Base-by-base conservation (phyloP, 2,797 vertebrate species). In the Micromesistius poutassou region DNA sequence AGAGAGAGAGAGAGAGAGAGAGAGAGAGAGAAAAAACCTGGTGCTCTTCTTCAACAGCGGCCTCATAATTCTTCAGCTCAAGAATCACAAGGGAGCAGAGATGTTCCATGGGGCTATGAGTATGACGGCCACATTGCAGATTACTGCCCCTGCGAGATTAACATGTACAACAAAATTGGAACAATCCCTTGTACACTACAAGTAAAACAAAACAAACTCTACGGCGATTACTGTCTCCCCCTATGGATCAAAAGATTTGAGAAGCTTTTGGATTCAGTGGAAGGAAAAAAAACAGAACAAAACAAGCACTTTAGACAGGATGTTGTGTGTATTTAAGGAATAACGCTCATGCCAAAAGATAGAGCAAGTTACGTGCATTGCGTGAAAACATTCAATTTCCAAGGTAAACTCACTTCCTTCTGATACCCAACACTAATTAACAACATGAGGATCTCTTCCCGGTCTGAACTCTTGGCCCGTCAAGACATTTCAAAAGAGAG, bases 101-200 rank as follows among this genome's bases (percentile, higher is more conserved):
- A 72, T 46, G 31, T 78, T 85, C 38, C 80, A 79, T 86, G 83
- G 77, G 82, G 87, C 86, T 83, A 38, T 80, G 81, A 31, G 80
- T 62, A 76, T 28, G 22, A 77, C 77, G 80, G 84, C 7, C 73
- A 83, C 85, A 75, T 76, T 74, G 81, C 72, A 85, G 89, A 92
- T 91, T 90, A 90, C 77, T 86, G 78, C 88, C 86, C 88, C 80
- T 80, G 83, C 76, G 78, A 87, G 87, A 88, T 91, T 91, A 76
- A 90, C 83, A 85, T 76, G 46, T 77, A 30, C 55, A 85, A 36
- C 73, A 80, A 87, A 71, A 71, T 71, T 13, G 40, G 12, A 30
- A 30, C 86, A 87, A 91, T 87, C 85, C 91, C 84, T 91, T 55
- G 50, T 55, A 55, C 19, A 55, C 19, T 7, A 55, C 50, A 62